A percentile compares a stretch with the other conserved stretches of the same genome.
Evolutionary conservation across 2,888 invertebrate species (phyloP).

Genomic region (Diabrotica balteata): DNA sequence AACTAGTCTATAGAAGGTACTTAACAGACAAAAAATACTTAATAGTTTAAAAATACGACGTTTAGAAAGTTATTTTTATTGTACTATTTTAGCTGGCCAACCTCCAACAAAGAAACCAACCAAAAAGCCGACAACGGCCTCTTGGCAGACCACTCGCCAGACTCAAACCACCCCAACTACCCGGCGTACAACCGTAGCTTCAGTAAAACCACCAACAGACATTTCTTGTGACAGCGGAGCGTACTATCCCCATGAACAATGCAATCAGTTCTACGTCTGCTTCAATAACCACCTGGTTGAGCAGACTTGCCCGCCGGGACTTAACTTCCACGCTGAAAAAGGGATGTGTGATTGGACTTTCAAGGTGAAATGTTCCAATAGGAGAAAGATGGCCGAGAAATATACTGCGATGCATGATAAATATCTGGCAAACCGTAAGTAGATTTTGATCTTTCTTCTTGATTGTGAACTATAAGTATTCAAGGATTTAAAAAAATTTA

Average conservation of each 20-base stretch:
- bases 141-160: conserved; percentile 36
- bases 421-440: conserved; percentile 32
- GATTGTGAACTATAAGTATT: too few species aligned
- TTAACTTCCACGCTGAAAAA: conserved; percentile 73
- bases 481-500: conserved; percentile 3
- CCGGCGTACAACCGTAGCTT: conserved; percentile 40
- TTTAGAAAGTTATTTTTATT: too few species aligned
- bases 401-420: conserved; percentile 36
- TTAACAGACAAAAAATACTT: too few species aligned
- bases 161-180: conserved; percentile 37
- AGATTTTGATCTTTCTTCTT: background rate
- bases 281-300: conserved; percentile 74
- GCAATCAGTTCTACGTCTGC: conserved; percentile 79
- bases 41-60: too few species aligned
- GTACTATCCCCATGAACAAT: conserved; percentile 77
- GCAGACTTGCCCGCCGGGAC: conserved; percentile 77
- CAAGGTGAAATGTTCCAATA: conserved; percentile 66
- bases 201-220: conserved; percentile 30
- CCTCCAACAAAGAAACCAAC: conserved; percentile 52
- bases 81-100: conserved; percentile 40
- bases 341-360: conserved; percentile 80
- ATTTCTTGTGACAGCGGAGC: conserved; percentile 71
- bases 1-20: too few species aligned
- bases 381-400: conserved; percentile 46
- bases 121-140: conserved; percentile 36